phyloP scores from a whole-genome alignment of 2,888 invertebrate genomes.

The Synanthedon andrenaeformis region DNA sequence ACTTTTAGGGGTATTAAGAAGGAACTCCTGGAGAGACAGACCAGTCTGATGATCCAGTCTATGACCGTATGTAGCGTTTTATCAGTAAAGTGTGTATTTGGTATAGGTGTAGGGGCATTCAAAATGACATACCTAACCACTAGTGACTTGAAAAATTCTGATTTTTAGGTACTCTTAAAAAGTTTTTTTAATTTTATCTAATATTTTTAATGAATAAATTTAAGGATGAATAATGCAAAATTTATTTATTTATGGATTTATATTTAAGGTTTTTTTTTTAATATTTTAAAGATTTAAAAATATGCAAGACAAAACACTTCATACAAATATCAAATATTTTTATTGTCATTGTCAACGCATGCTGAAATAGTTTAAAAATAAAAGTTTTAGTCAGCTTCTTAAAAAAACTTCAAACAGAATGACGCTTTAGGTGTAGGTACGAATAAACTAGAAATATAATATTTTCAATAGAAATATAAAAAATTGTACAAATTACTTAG shows the following conservation, averaged over 20 bases:
- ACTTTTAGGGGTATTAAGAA: constrained; percentile 84
- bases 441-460: no score
- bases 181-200: neutral
- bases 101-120: neutral
- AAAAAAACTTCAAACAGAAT: no score
- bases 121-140: neutral
- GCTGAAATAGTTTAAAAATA: constrained; percentile 1
- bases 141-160: neutral
- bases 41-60: constrained; percentile 78
- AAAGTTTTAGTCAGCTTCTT: neutral
- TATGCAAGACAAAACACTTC: no score
- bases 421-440: no score
- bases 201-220: neutral
- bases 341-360: constrained; percentile 2
- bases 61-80: constrained; percentile 80
- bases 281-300: no score
- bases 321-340: constrained; percentile 1
- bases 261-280: no score
- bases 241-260: no score
- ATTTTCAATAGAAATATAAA: no score
- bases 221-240: no score
- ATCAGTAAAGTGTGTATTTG: neutral
- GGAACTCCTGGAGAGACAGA: constrained; percentile 78
- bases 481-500: no score
- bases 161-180: neutral